A percentile compares a stretch with the other conserved stretches of the same genome.
Evolutionary conservation across 2,113 vertebrate genomes (phyloP).

Genomic region (Thomomys bottae): DNA sequence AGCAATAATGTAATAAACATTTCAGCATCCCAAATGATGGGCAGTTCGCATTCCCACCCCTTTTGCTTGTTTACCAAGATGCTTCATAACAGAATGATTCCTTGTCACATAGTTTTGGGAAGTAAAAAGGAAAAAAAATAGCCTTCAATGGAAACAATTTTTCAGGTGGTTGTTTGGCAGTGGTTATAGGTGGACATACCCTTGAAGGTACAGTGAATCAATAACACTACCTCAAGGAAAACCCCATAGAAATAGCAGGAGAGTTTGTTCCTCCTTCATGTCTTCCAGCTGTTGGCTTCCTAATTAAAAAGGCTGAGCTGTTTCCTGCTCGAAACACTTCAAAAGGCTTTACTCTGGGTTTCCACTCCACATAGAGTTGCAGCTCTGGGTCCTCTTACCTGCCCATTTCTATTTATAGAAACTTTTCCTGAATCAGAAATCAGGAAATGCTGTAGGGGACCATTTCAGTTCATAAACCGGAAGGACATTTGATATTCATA

Average conservation of each 20-base stretch:
- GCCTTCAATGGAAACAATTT: neutral
- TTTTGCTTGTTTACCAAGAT: conserved; percentile 53
- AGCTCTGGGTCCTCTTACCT: conserved; percentile 82
- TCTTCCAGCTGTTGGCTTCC: conserved; percentile 84
- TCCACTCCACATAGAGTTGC: conserved; percentile 78
- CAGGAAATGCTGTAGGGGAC: neutral
- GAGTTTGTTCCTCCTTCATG: neutral
- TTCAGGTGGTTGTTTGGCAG: neutral
- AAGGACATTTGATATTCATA: conserved; percentile 1
- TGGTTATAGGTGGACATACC: neutral
- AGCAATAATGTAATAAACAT: conserved; percentile 50
- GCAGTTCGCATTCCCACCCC: neutral
- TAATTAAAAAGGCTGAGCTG: conserved; percentile 89
- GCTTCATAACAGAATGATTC: conserved; percentile 7
- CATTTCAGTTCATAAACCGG: neutral
- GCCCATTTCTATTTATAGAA: conserved; percentile 79
- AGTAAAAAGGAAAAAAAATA: conserved; percentile 2
- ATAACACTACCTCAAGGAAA: conserved; percentile 41
- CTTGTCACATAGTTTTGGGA: neutral
- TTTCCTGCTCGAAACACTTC: conserved; percentile 88
- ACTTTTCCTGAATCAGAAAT: neutral
- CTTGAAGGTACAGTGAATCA: neutral
- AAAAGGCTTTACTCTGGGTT: conserved; percentile 83
- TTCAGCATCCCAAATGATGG: conserved; percentile 37
- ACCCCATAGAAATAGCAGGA: neutral